Evolutionary conservation across 2,113 vertebrate genomes (phyloP).

Genomic region (Meles meles): DNA sequence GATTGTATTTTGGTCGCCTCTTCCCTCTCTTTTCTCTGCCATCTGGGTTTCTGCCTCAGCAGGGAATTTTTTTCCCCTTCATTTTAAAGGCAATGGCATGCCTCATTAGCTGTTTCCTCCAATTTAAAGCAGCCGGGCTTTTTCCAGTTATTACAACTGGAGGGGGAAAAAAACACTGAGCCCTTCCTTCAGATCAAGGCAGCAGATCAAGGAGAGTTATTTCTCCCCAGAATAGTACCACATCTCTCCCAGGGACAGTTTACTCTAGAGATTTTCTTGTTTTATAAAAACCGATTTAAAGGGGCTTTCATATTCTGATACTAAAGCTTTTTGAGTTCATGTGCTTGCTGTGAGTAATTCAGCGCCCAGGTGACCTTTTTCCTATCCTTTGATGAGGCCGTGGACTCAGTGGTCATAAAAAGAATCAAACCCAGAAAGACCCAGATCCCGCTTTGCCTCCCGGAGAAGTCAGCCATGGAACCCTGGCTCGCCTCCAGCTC

Average conservation of each 20-base stretch:
- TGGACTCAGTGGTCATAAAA: not conserved
- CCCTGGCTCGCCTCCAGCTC: not conserved
- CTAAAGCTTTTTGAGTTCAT: not conserved
- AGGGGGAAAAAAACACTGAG: slow-evolving; percentile 2
- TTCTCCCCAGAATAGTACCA: slow-evolving; percentile 35
- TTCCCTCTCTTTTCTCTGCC: slow-evolving; percentile 51
- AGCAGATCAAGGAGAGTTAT: slow-evolving; percentile 40
- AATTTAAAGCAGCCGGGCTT: slow-evolving; percentile 45
- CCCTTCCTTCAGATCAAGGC: slow-evolving; percentile 63
- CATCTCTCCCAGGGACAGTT: slow-evolving; percentile 34
- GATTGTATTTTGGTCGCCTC: not conserved
- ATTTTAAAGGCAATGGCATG: slow-evolving; percentile 64
- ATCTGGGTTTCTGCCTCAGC: slow-evolving; percentile 64
- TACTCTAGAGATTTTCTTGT: slow-evolving; percentile 57
- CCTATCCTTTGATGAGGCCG: slow-evolving; percentile 9
- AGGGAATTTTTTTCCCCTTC: slow-evolving; percentile 41
- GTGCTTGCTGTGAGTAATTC: slow-evolving; percentile 24
- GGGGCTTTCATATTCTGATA: slow-evolving; percentile 14
- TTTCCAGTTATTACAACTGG: slow-evolving; percentile 66
- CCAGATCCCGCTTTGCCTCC: not conserved
- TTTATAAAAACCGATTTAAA: slow-evolving; percentile 55
- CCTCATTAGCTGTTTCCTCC: slow-evolving; percentile 70
- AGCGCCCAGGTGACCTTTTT: slow-evolving; percentile 21
- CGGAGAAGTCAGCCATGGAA: not conserved
- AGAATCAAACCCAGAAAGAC: slow-evolving; percentile 27